Base-by-base conservation (phyloP, 2,888 invertebrate species). In the Aporophyla lueneburgensis region DNA sequence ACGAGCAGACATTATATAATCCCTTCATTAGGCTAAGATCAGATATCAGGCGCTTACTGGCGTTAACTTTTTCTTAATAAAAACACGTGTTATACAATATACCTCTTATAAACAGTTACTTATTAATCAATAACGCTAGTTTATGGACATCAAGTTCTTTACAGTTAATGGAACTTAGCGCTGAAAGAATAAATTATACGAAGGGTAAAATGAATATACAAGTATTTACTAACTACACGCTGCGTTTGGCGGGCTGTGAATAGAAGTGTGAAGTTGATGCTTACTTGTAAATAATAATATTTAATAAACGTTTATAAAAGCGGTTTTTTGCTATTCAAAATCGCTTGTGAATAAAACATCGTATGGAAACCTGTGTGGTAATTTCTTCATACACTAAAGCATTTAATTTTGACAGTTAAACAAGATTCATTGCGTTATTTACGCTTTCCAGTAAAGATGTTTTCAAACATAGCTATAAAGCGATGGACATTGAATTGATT, bases 1-100 rank as follows among this genome's bases (percentile, higher is more conserved):
- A 82, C 33, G 40, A 81, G 40, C n/a, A 62, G 49, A 53, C 43
- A 75, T 75, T 54, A 16, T 51, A 74, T 54, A 65, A 70, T 51
- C 27, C 49, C 69, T 51, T 79, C 51, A 58, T 74, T 46, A 69
- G 14, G 40, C 21, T 54, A 49, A 61, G 81, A 33, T 75, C 59
- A 65, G 46, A 66, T 66, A 76, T 66, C 69, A 65, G 61, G 65
- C 58, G 62, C 24, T 43, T 24, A 46, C 43, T 59, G 16, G 40
- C 27, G 21, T 33, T 14, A 56, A 58, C n/a, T 62, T 43, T 21
- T 12, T 46, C 24, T 53, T 73, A 56, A 67, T 62, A 65, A 76
- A 69, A 33, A 63, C 51, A 65, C 65, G 21, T 19, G 19, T 19
- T n/a, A 6, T 63, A 14, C 24, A 24, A 16, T n/a, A 24, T n/a